Base-by-base conservation (phyloP, 2,797 vertebrate genomes). In the Lateolabrax maculatus region DNA sequence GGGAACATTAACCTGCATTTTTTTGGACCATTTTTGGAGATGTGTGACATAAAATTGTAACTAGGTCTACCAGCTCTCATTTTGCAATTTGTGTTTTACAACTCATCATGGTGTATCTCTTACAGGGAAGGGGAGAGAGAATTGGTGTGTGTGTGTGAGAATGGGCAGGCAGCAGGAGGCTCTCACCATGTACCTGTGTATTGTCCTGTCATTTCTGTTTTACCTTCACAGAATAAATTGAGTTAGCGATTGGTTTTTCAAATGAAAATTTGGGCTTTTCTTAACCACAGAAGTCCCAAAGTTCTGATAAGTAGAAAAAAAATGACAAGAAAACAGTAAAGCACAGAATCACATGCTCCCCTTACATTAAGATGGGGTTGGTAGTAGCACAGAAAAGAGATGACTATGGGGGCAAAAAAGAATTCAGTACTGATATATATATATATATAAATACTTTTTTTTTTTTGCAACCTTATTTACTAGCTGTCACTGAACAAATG, bases 391-490 rank as follows among this genome's bases (percentile, higher is more conserved):
- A 51, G 31, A 41, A 39, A 9, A 3, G 34, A 19, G 18, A n/a
- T n/a, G n/a, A n/a, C n/a, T n/a, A n/a, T n/a, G n/a, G n/a, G n/a
- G n/a, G n/a, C n/a, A n/a, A n/a, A n/a, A n/a, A n/a, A n/a, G n/a
- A n/a, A n/a, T n/a, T n/a, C n/a, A n/a, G n/a, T n/a, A n/a, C n/a
- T n/a, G n/a, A n/a, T n/a, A n/a, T n/a, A n/a, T n/a, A n/a, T n/a
- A n/a, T n/a, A n/a, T n/a, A n/a, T n/a, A n/a, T n/a, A n/a, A n/a
- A n/a, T n/a, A n/a, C 18, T 16, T 43, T n/a, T n/a, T 48, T 31
- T 16, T 18, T 4, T 9, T n/a, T 25, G 43, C 66, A 58, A 43
- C 43, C 68, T 49, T 39, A 16, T 83, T 69, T 71, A 29, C 29
- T 49, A 34, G n/a, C 46, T 52, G 70, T 52, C 73, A 44, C 9